phyloP scores from a whole-genome alignment of 1,140 invertebrate genomes.

The Armadillidium nasatum region DNA sequence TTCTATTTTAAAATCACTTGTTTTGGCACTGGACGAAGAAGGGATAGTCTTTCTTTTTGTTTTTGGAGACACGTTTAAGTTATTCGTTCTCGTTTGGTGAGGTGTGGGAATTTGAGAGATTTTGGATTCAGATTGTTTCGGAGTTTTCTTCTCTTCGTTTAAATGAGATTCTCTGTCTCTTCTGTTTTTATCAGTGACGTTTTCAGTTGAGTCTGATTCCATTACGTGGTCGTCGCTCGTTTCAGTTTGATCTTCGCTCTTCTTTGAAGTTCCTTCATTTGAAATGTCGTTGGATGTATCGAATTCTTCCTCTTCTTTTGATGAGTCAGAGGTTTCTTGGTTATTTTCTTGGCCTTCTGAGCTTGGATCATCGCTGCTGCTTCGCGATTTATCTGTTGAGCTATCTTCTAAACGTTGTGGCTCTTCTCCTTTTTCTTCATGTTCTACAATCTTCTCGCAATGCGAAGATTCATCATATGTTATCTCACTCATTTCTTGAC shows the following conservation, averaged over 20 bases:
- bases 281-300: background rate
- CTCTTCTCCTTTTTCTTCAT: conserved; percentile 21
- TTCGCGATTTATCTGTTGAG: conserved; percentile 22
- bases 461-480: conserved; percentile 31
- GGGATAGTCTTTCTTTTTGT: background rate
- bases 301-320: background rate
- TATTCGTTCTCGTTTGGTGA: conserved; percentile 17
- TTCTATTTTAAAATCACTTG: conserved; percentile 34
- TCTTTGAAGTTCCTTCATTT: background rate
- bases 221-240: background rate
- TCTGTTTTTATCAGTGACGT: too few species aligned
- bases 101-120: background rate
- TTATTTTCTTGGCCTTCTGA: conserved; percentile 28
- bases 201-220: background rate
- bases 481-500: conserved; percentile 34
- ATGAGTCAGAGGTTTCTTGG: background rate
- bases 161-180: too few species aligned
- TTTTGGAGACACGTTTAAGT: background rate
- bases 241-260: background rate
- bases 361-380: conserved; percentile 23
- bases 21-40: conserved; percentile 25
- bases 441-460: conserved; percentile 11
- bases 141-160: too few species aligned
- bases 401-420: background rate
- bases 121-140: too few species aligned